Base-by-base conservation (phyloP, 1,140 invertebrate genomes). In the Mya arenaria region DNA sequence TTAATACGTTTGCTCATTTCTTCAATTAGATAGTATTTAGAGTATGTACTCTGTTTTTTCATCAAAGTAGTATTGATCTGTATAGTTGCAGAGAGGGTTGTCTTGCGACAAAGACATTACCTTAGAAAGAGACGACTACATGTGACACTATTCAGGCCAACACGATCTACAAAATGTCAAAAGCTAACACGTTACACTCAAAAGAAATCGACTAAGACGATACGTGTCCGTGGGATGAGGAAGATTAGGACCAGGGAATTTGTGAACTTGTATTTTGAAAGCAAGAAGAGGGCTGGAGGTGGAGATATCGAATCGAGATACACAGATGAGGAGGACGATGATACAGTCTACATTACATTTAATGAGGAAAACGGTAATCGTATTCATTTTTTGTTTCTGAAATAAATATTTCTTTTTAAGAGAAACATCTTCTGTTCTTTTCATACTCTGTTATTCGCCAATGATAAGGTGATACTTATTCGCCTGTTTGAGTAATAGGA, bases 1-100 rank as follows among this genome's bases (percentile, higher is more conserved):
- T n/a, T n/a, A n/a, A n/a, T n/a, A n/a, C n/a, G n/a, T n/a, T n/a
- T n/a, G n/a, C n/a, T n/a, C n/a, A n/a, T n/a, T n/a, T n/a, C n/a
- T n/a, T n/a, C n/a, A n/a, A n/a, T n/a, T n/a, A n/a, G n/a, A n/a
- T n/a, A n/a, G n/a, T n/a, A n/a, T n/a, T n/a, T n/a, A n/a, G n/a
- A n/a, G n/a, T n/a, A n/a, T n/a, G n/a, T n/a, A n/a, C n/a, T n/a
- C n/a, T n/a, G n/a, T n/a, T n/a, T n/a, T n/a, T n/a, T n/a, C n/a
- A n/a, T n/a, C n/a, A n/a, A n/a, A n/a, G n/a, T n/a, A n/a, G n/a
- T n/a, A n/a, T n/a, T n/a, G n/a, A n/a, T n/a, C n/a, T n/a, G n/a
- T n/a, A n/a, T n/a, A 74, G 72, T 62, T 62, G 72, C 72, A 10
- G 23, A 62, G 15, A 74, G 56, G 36, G 72, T 74, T 62, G 55